These are phyloP conservation scores for Lepetodrilus schrolli DNA, from an alignment of 2,888 invertebrate genomes.

Conservation along the genomic window DNA sequence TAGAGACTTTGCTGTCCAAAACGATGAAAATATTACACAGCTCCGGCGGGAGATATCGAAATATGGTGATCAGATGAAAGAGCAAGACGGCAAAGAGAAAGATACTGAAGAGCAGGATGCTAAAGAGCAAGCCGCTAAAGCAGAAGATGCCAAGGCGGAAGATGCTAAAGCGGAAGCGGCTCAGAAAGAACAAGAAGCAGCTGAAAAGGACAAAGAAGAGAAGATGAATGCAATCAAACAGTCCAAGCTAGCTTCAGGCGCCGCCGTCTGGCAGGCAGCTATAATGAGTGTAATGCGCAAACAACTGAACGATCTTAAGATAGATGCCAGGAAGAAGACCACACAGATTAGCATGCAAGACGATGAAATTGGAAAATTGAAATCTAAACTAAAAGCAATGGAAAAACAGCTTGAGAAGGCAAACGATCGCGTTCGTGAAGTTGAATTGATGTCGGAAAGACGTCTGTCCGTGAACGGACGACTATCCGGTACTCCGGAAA, in stretches of 20 bases:
- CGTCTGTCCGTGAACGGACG: conserved; percentile 15
- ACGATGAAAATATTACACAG: conserved; percentile 52
- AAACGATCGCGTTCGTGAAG: background rate
- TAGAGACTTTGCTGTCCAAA: conserved; percentile 52
- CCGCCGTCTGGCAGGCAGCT: conserved; percentile 59
- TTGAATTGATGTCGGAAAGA: background rate
- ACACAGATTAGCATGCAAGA: conserved; percentile 51
- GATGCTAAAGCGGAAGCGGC: conserved; percentile 11
- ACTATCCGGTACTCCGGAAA: conserved; percentile 27
- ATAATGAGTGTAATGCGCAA: conserved; percentile 62
- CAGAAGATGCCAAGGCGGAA: conserved; percentile 3
- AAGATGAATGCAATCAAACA: conserved; percentile 41
- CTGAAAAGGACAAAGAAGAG: conserved; percentile 32
- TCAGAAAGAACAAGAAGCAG: conserved; percentile 40
- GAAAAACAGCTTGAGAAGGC: conserved; percentile 38
- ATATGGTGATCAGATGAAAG: conserved; percentile 39
- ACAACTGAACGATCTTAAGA: conserved; percentile 58
- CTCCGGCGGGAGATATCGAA: conserved; percentile 47
- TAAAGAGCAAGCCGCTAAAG: conserved; percentile 44
- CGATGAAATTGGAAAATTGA: conserved; percentile 49
- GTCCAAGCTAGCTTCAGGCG: conserved; percentile 43
- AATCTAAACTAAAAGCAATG: conserved; percentile 44
- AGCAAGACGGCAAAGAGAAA: no score
- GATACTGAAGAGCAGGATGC: background rate
- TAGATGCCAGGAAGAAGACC: conserved; percentile 53